Evolutionary conservation across 2,888 invertebrate genomes (phyloP).

Genomic region (Parelbella ahira): DNA sequence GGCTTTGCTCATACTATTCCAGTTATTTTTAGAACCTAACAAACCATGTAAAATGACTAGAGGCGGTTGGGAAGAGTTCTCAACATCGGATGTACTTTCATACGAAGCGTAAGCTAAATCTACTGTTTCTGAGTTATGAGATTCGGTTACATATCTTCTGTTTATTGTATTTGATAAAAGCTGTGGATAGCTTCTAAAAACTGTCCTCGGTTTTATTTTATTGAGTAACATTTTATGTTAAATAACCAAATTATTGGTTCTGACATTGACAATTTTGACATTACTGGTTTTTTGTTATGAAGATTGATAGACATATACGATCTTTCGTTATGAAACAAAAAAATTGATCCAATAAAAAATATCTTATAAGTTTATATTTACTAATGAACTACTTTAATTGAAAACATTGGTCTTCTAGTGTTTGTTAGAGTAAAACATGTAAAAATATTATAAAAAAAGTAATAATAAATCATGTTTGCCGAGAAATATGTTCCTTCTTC

Average conservation of each 20-base stretch:
- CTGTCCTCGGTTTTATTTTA: slow-evolving; percentile 12
- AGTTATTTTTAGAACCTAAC: slow-evolving; percentile 95
- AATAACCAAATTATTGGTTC: neutral
- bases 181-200: slow-evolving; percentile 15
- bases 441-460: no score
- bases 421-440: no score
- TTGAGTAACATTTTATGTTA: slow-evolving; percentile 43
- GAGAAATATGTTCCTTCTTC: no score
- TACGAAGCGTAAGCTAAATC: slow-evolving; percentile 85
- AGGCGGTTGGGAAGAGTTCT: slow-evolving; percentile 69
- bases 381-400: no score
- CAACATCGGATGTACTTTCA: slow-evolving; percentile 70
- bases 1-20: slow-evolving; percentile 91
- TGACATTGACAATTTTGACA: slow-evolving; percentile 12
- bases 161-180: slow-evolving; percentile 8
- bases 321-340: no score
- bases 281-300: no score
- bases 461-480: no score
- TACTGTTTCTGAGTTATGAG: slow-evolving; percentile 73
- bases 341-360: no score
- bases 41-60: slow-evolving; percentile 93
- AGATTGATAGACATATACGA: no score
- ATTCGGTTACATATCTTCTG: slow-evolving; percentile 20
- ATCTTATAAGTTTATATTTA: no score
- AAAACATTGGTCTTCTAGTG: no score